Evolutionary conservation across 2,797 vertebrate species (phyloP), one percentile per base, ranked within the genome.

Genomic region (Sarcophilus harrisii): DNA sequence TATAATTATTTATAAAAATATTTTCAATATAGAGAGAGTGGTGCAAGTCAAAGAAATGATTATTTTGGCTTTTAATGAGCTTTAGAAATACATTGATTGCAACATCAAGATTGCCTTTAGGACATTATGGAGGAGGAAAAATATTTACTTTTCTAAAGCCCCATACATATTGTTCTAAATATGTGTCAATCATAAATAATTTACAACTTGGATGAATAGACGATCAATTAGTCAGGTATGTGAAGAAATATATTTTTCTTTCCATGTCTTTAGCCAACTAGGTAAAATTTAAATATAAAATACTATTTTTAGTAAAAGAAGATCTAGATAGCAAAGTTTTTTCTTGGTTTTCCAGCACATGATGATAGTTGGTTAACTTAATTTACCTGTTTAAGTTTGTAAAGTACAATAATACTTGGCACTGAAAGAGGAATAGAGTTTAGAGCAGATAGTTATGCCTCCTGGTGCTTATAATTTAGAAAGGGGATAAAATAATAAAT

Each of bases 51-150:
- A 96, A 95, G 90, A 91, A 95, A 95, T 93, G 57, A 96, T 58
- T 96, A 81, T 18, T 90, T n/a, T 93, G 89, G 24, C 52, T 96
- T 94, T 96, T 96, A 58, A 52, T 94, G 45, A 96, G 24, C 55
- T 96, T 58, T 94, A 95, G 58, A 97, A 97, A 93, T 97, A 32
- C 32, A 91, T 95, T 91, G 94, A 90, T 95, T 93, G 27, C 30
- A 73, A n/a, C n/a, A 49, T 93, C 57, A 93, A 95, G 92, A 60
- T 30, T 92, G 73, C 73, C 24, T 54, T 94, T 94, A 93, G 24
- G 91, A 91, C 58, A 93, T 95, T 92, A 91, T 94, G n/a, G 95
- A 81, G 38, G 73, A 81, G 89, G 57, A 93, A 96, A 93, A 91
- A 12, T 57, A 90, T 14, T 94, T 81, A 81, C 38, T 0, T 92